Base-by-base conservation (phyloP, 2,888 invertebrate genomes). In the Dexiosoma caninum region DNA sequence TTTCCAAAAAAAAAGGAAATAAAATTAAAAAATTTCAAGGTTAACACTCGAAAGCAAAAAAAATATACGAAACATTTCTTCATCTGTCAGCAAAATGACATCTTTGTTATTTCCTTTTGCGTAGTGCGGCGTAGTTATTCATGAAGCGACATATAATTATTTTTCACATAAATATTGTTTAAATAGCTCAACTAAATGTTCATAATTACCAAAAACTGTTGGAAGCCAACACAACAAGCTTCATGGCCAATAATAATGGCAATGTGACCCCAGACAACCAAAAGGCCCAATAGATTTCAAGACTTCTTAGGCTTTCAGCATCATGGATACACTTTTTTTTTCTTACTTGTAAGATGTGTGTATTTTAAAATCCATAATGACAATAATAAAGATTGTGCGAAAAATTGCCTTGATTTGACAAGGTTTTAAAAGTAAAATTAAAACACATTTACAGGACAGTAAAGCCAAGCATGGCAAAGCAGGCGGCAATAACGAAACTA, bases 301-400 rank as follows among this genome's bases (percentile, higher is more conserved):
- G 12, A 42, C n/a, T 32, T 32, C 23, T 51, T 32, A 32, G 32
- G 55, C 42, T 60, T 67, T 66, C 27, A 53, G 0, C 37, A n/a
- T n/a, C n/a, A 32, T 16, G 14, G 37, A 37, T 27, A n/a, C n/a
- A n/a, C n/a, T n/a, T n/a, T n/a, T n/a, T n/a, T n/a, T n/a, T 46
- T 30, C 32, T 53, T 19, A 9, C 4, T 9, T 30, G 16, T 14
- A 23, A 12, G 27, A n/a, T 71, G 49, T 51, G 59, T 19, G 12
- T 60, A 21, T 44, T 60, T 75, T 67, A 35, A 78, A 53, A 64
- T 19, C 30, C 75, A 64, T 66, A 70, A 75, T 44, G 76, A 46
- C 70, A 71, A 66, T 67, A 76, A 80, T 76, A 76, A 76, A 79
- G 79, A 75, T 75, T 72, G 81, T 77, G 77, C 77, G 77, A 77